A percentile compares a stretch with the other conserved stretches of the same genome.
phyloP scores from a whole-genome alignment of 2,888 invertebrate genomes.

The Nymphalis urticae region DNA sequence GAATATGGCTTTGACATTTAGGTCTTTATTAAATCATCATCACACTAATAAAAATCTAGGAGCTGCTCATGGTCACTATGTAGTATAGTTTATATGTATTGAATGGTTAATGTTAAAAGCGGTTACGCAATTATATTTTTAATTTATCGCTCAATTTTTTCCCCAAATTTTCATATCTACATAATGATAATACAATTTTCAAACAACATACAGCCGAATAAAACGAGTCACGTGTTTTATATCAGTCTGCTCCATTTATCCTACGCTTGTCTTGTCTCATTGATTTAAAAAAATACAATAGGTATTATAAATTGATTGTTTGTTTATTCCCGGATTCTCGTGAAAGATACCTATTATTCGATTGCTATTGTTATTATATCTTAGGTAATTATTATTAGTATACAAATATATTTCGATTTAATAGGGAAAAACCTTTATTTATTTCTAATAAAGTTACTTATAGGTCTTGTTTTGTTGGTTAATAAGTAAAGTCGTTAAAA shows the following conservation, averaged over 20 bases:
- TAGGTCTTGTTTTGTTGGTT: no score
- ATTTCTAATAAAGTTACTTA: no score
- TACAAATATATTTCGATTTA: no score
- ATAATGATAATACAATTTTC: neutral
- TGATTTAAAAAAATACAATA: neutral
- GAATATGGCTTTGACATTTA: neutral
- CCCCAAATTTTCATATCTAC: neutral
- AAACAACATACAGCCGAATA: slow-evolving; percentile 5
- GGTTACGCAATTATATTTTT: neutral
- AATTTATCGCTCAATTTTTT: neutral
- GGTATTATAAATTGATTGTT: no score
- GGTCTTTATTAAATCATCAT: neutral
- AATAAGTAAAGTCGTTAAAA: no score
- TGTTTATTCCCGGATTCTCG: no score
- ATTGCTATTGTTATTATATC: no score
- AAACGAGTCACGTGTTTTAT: slow-evolving; percentile 17
- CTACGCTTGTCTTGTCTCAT: neutral
- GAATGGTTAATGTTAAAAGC: no score
- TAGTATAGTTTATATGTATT: no score
- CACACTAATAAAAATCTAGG: neutral
- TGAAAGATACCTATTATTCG: no score
- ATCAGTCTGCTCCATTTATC: slow-evolving; percentile 17
- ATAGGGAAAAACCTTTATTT: no score
- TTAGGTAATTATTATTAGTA: no score
- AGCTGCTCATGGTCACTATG: neutral